Evolutionary conservation across 2,888 invertebrate species (phyloP).

Genomic region (Drosophila pseudotalamancana): DNA sequence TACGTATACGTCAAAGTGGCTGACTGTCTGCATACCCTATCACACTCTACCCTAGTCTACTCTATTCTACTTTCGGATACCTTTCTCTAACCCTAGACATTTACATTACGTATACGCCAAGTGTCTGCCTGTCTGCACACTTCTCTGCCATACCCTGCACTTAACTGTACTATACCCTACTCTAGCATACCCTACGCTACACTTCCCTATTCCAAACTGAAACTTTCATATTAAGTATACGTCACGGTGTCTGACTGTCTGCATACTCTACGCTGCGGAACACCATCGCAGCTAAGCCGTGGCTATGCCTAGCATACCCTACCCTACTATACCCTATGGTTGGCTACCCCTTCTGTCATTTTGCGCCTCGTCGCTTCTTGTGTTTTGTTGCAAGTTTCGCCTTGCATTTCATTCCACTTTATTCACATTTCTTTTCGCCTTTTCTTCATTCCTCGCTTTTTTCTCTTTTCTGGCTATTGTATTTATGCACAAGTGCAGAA

Average conservation of each 20-base stretch:
- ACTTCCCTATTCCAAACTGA: too few species aligned
- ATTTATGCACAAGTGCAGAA: conserved; percentile 75
- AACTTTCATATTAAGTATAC: conserved; percentile 73
- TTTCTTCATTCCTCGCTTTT: conserved; percentile 2
- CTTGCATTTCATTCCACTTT: conserved; percentile 64
- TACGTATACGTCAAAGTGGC: conserved; percentile 74
- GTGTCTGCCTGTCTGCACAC: too few species aligned
- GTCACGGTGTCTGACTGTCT: conserved; percentile 69
- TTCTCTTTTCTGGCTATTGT: conserved; percentile 48
- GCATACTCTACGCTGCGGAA: too few species aligned
- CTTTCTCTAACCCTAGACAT: too few species aligned
- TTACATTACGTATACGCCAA: too few species aligned
- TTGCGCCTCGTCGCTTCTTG: conserved; percentile 25
- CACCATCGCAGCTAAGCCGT: too few species aligned
- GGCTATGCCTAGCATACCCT: too few species aligned
- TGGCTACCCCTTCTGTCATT: not conserved
- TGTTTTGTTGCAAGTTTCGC: conserved; percentile 45
- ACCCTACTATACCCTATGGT: not conserved
- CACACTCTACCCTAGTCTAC: not conserved
- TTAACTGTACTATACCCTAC: too few species aligned
- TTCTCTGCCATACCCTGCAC: too few species aligned
- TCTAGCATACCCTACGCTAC: too few species aligned
- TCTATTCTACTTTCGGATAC: too few species aligned
- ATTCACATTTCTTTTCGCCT: conserved; percentile 41
- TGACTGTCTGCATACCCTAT: conserved; percentile 47